Evolutionary conservation across 2,888 invertebrate species (phyloP).

Genomic region (Gari tellinella): DNA sequence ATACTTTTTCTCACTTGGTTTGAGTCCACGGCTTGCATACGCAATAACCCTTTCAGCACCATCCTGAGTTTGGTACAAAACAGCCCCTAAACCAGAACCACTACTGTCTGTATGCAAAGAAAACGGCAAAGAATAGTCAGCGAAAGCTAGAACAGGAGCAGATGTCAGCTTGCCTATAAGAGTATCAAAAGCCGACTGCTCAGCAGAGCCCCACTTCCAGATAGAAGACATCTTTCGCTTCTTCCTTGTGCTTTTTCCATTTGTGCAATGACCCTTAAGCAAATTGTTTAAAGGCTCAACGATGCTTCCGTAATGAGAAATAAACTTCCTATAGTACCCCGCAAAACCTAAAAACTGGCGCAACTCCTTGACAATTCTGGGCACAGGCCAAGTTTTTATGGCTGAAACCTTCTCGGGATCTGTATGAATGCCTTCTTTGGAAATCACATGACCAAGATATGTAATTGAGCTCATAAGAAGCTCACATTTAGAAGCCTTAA

Average conservation of each 20-base stretch:
- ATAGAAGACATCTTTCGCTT: too few relatives aligned
- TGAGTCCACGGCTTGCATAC: slow-evolving; percentile 24
- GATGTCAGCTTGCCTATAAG: not conserved
- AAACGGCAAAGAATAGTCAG: slow-evolving; percentile 9
- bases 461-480: slow-evolving; percentile 13
- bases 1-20: slow-evolving; percentile 13
- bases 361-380: too few relatives aligned
- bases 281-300: slow-evolving; percentile 16
- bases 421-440: too few relatives aligned
- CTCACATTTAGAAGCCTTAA: slow-evolving; percentile 28
- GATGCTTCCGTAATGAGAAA: slow-evolving; percentile 3
- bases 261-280: slow-evolving; percentile 17
- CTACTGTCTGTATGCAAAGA: slow-evolving; percentile 18
- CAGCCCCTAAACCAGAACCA: slow-evolving; percentile 17
- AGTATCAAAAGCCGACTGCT: slow-evolving; percentile 18
- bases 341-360: slow-evolving; percentile 21
- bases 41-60: slow-evolving; percentile 11
- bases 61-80: slow-evolving; percentile 15
- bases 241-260: too few relatives aligned
- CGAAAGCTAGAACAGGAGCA: slow-evolving; percentile 23
- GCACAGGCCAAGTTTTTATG: too few relatives aligned
- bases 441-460: too few relatives aligned
- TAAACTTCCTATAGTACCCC: slow-evolving; percentile 25
- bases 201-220: slow-evolving; percentile 3
- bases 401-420: slow-evolving; percentile 21